Percentiles rank a stretch among this genome's conserved stretches.
Conservation (phyloP, 1,140 invertebrate genomes). For the Drosophila mojavensis region DNA sequence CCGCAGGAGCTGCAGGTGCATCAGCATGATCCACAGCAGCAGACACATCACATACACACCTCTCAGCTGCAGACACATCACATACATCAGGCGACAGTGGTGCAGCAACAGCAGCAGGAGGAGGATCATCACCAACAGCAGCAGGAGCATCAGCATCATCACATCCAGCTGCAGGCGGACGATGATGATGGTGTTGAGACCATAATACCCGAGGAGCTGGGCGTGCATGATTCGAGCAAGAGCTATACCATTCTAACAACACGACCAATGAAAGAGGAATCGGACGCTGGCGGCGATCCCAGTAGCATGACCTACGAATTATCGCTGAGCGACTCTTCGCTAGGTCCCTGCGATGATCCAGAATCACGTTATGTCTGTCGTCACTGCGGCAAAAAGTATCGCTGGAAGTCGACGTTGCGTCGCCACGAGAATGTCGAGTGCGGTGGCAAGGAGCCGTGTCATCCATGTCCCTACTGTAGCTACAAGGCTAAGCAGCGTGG, state of each 20-base stretch:
- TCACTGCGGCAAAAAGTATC: slow-evolving; percentile 91
- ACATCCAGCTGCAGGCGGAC: slow-evolving; percentile 65
- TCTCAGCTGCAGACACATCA: slow-evolving; percentile 70
- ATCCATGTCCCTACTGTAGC: slow-evolving; percentile 92
- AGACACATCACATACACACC: slow-evolving; percentile 68
- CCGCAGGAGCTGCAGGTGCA: slow-evolving; percentile 70
- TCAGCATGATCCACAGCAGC: slow-evolving; percentile 61
- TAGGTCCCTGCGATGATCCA: slow-evolving; percentile 84
- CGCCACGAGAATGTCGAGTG: slow-evolving; percentile 94
- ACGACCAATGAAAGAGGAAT: slow-evolving; percentile 78
- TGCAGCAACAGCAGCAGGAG: slow-evolving; percentile 51
- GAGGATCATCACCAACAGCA: slow-evolving; percentile 57
- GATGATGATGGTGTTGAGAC: slow-evolving; percentile 78
- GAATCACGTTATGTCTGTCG: slow-evolving; percentile 90
- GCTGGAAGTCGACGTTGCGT: slow-evolving; percentile 92
- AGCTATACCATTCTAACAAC: slow-evolving; percentile 83
- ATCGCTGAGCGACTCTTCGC: slow-evolving; percentile 80
- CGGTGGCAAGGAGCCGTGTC: slow-evolving; percentile 92
- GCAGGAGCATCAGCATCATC: slow-evolving; percentile 58
- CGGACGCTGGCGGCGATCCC: slow-evolving; percentile 63
- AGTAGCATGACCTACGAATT: slow-evolving; percentile 80
- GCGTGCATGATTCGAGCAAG: slow-evolving; percentile 75
- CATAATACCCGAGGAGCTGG: slow-evolving; percentile 70
- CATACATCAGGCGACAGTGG: slow-evolving; percentile 55
- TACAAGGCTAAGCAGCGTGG: slow-evolving; percentile 92